A percentile compares a stretch with the other conserved stretches of the same genome.
Conservation (phyloP, 2,888 invertebrate genomes). For the Tyria jacobaeae region DNA sequence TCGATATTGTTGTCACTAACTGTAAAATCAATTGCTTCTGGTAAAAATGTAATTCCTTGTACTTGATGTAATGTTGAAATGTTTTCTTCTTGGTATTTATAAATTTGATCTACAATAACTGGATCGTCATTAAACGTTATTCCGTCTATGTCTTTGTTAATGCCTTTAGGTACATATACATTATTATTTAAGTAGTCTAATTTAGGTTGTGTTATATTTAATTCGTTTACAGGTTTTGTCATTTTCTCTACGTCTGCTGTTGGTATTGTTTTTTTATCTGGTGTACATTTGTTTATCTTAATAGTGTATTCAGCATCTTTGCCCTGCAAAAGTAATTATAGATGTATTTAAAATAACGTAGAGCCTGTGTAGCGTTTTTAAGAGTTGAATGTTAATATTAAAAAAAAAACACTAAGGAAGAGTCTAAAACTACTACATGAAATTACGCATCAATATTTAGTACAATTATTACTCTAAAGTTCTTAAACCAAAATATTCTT, state of each 20-base stretch:
- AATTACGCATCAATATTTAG: too few relatives aligned
- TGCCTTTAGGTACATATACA: background rate
- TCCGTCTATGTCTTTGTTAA: background rate
- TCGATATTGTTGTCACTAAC: conserved; percentile 5
- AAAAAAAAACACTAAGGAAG: too few relatives aligned
- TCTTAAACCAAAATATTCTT: too few relatives aligned
- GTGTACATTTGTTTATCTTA: conserved; percentile 15
- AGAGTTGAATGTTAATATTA: too few relatives aligned
- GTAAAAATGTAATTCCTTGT: conserved; percentile 10
- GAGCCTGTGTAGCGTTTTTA: too few relatives aligned
- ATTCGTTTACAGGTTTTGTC: background rate
- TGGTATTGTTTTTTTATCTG: conserved; percentile 1
- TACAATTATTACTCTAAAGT: too few relatives aligned
- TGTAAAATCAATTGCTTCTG: conserved; percentile 10
- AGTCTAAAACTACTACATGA: too few relatives aligned
- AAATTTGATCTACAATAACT: conserved; percentile 24
- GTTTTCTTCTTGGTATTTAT: conserved; percentile 20
- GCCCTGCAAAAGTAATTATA: conserved; percentile 15
- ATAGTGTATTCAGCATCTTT: conserved; percentile 17
- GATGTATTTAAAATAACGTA: too few relatives aligned
- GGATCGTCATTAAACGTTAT: conserved; percentile 12
- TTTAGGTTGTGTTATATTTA: background rate
- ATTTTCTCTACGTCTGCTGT: background rate
- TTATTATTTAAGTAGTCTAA: background rate
- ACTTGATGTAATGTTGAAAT: conserved; percentile 5